These are phyloP conservation scores for Phalacrocorax carbo DNA, from an alignment of 2,113 vertebrate genomes.

Conservation along the genomic window DNA sequence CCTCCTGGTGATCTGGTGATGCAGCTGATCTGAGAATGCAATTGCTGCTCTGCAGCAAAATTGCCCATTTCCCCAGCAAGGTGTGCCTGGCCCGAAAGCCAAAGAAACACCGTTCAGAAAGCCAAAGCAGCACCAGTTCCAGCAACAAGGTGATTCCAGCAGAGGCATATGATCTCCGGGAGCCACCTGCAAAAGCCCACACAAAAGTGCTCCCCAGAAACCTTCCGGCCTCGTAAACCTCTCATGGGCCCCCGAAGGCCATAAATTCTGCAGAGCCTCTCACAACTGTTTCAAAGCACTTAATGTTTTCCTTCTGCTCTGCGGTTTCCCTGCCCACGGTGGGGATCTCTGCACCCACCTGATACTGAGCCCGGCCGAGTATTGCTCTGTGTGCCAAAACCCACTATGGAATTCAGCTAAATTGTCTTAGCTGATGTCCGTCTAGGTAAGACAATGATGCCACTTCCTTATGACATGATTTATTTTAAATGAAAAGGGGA, in stretches of 20 bases:
- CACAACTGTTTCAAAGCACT: conserved; percentile 15
- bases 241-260: background rate
- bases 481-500: background rate
- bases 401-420: background rate
- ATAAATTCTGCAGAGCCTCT: conserved; percentile 34
- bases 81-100: rapidly evolving
- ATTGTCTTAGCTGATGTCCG: background rate
- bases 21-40: rapidly evolving
- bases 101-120: background rate
- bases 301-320: conserved; percentile 56
- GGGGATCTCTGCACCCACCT: conserved; percentile 13
- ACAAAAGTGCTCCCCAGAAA: conserved; percentile 46
- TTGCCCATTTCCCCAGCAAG: background rate
- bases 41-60: background rate
- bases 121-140: background rate
- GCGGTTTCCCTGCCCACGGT: background rate
- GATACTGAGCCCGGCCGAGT: background rate
- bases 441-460: background rate
- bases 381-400: background rate
- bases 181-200: conserved; percentile 55
- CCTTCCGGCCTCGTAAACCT: conserved; percentile 29
- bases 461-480: background rate
- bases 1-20: background rate
- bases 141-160: background rate
- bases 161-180: background rate